Conservation (phyloP, 2,888 invertebrate genomes). For the Gymnocheta viridis region DNA sequence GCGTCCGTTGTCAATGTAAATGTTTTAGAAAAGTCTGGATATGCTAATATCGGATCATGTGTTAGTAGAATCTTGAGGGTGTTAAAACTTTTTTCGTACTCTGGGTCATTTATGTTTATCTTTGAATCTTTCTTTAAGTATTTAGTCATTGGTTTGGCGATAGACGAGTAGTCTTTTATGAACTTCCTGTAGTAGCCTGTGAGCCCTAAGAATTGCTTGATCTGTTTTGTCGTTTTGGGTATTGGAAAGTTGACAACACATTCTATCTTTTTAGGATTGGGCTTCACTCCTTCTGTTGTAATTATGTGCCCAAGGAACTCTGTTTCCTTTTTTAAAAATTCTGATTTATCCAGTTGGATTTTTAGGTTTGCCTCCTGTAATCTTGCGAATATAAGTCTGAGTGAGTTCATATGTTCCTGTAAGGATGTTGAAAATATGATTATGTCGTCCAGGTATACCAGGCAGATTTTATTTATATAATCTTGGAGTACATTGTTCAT, state of each 20-base stretch:
- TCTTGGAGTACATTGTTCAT: background rate
- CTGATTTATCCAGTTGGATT: slow-evolving; percentile 14
- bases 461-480: slow-evolving; percentile 20
- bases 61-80: too few relatives aligned
- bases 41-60: too few relatives aligned
- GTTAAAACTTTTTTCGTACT: too few relatives aligned
- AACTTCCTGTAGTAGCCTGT: too few relatives aligned
- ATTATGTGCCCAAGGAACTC: slow-evolving; percentile 34
- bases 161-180: slow-evolving; percentile 30
- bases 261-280: slow-evolving; percentile 28
- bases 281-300: slow-evolving; percentile 45
- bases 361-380: slow-evolving; percentile 11
- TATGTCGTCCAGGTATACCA: slow-evolving; percentile 20
- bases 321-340: background rate
- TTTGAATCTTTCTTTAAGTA: slow-evolving; percentile 19
- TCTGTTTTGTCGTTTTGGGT: slow-evolving; percentile 55
- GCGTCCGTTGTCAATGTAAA: slow-evolving; percentile 35
- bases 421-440: slow-evolving; percentile 8
- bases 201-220: too few relatives aligned
- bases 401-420: slow-evolving; percentile 9
- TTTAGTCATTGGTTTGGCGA: slow-evolving; percentile 11
- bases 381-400: background rate
- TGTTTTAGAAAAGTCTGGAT: slow-evolving; percentile 30
- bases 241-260: slow-evolving; percentile 39
- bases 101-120: background rate